Evolutionary conservation across 1,140 invertebrate genomes (phyloP).

Genomic region (Drosophila melanica): DNA sequence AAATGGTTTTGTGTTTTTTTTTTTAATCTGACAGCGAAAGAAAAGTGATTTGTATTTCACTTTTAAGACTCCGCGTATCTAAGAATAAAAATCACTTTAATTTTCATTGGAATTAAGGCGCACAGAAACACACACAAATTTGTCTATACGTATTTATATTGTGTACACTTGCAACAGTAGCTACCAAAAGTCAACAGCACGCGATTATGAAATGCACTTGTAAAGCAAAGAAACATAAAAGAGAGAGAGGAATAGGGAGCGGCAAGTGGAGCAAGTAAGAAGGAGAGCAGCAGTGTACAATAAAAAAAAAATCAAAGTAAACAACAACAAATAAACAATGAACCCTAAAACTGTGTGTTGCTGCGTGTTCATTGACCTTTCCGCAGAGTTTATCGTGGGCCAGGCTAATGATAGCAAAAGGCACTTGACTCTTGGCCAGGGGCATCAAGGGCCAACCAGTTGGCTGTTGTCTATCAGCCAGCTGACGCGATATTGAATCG

Average conservation of each 20-base stretch:
- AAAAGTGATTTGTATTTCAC: constrained; percentile 40
- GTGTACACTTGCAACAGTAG: constrained; percentile 14
- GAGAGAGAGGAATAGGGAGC: neutral
- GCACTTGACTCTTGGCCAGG: constrained; percentile 22
- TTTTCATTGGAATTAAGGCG: constrained; percentile 44
- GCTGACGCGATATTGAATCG: neutral
- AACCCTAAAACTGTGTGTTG: constrained; percentile 56
- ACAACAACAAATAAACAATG: constrained; percentile 58
- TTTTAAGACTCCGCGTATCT: constrained; percentile 6
- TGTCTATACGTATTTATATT: neutral
- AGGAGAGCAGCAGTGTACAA: constrained; percentile 13
- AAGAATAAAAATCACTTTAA: constrained; percentile 38
- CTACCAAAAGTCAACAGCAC: constrained; percentile 28
- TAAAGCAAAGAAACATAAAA: neutral
- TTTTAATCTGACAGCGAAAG: constrained; percentile 13
- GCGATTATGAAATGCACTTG: constrained; percentile 58
- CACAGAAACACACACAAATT: neutral
- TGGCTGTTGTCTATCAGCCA: constrained; percentile 12
- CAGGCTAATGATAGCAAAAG: constrained; percentile 49
- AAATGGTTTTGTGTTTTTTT: neutral
- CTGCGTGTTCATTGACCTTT: constrained; percentile 65
- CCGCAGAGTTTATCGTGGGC: constrained; percentile 38
- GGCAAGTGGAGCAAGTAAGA: neutral
- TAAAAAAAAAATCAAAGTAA: constrained; percentile 52
- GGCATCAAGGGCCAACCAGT: neutral